phyloP scores from a whole-genome alignment of 2,797 vertebrate species.

The Eutrigla gurnardus region DNA sequence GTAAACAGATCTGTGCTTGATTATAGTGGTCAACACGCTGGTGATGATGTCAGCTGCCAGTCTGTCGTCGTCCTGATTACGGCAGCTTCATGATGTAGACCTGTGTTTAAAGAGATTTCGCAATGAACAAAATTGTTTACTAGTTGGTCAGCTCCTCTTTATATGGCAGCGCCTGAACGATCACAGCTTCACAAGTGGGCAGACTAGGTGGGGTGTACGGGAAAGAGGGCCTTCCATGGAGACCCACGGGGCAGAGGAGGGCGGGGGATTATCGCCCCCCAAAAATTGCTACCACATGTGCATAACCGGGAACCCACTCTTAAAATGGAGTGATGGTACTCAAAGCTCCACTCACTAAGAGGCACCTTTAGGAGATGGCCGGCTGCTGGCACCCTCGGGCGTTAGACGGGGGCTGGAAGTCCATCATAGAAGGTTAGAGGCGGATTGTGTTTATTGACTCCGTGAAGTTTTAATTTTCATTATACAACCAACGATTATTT shows the following conservation, averaged over 20 bases:
- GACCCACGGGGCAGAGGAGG: constrained; percentile 48
- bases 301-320: constrained; percentile 46
- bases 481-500: constrained; percentile 4
- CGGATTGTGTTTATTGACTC: constrained; percentile 14
- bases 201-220: constrained; percentile 38
- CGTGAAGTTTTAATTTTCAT: background rate
- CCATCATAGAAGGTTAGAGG: background rate
- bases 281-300: constrained; percentile 84
- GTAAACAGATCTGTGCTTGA: background rate
- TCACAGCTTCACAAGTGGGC: constrained; percentile 60
- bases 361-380: background rate
- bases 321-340: constrained; percentile 42
- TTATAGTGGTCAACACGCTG: constrained; percentile 7
- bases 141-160: constrained; percentile 56
- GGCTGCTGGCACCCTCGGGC: background rate
- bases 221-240: constrained; percentile 48
- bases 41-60: constrained; percentile 13
- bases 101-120: constrained; percentile 36
- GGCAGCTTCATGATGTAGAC: constrained; percentile 25
- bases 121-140: constrained; percentile 64
- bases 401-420: background rate
- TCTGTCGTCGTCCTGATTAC: constrained; percentile 16
- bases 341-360: constrained; percentile 17
- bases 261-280: constrained; percentile 57
- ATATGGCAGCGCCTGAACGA: constrained; percentile 52